Percentiles rank a stretch among this genome's conserved stretches.
Evolutionary conservation across 2,888 invertebrate species (phyloP).

Genomic region (Xanthia togata): DNA sequence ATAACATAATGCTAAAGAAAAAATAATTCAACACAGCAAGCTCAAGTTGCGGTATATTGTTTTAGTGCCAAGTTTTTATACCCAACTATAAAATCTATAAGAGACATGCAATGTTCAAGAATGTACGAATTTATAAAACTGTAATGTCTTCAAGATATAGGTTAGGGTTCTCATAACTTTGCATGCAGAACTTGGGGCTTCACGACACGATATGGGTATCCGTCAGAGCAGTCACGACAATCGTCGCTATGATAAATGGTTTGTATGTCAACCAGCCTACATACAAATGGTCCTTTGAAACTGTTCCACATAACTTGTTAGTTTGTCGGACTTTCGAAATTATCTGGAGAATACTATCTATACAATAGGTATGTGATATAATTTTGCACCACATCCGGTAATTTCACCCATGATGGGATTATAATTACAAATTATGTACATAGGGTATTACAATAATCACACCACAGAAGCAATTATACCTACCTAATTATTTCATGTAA

Average conservation of each 20-base stretch:
- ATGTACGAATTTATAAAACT: conserved; percentile 21
- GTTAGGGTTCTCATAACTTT: conserved; percentile 35
- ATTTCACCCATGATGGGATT: conserved; percentile 28
- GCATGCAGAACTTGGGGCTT: conserved; percentile 35
- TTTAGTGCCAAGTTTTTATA: conserved; percentile 47
- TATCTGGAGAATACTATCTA: conserved; percentile 14
- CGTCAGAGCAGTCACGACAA: conserved; percentile 36
- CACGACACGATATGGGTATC: conserved; percentile 25
- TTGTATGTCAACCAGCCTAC: conserved; percentile 36
- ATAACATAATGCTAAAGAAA: neutral
- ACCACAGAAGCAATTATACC: conserved; percentile 18
- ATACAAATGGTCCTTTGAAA: conserved; percentile 46
- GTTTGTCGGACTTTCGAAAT: conserved; percentile 15
- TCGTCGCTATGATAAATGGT: conserved; percentile 50
- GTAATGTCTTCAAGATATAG: conserved; percentile 33
- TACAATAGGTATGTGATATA: conserved; percentile 7
- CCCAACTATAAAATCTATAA: conserved; percentile 15
- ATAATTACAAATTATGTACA: conserved; percentile 9
- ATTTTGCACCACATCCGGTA: conserved; percentile 44
- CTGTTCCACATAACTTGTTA: conserved; percentile 26
- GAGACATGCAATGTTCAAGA: conserved; percentile 30
- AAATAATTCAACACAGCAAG: conserved; percentile 10
- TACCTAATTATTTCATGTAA: conserved; percentile 18
- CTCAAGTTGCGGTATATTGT: conserved; percentile 23
- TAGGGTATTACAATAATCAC: conserved; percentile 5